A percentile compares a stretch with the other conserved stretches of the same genome.
These are phyloP conservation scores for Calycopis cecrops DNA, from an alignment of 1,140 invertebrate genomes.

Conservation along the genomic window DNA sequence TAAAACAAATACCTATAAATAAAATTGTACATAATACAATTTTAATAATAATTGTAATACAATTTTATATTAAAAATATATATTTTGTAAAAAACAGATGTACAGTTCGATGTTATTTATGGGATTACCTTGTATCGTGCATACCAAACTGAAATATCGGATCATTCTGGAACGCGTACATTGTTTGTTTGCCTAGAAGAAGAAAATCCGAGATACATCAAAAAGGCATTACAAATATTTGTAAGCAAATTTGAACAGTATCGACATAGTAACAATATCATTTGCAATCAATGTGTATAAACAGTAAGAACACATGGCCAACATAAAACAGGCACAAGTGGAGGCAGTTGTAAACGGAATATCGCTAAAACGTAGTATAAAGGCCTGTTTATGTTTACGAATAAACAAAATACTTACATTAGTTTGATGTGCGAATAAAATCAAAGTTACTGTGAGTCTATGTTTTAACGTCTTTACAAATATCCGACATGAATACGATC, in stretches of 20 bases:
- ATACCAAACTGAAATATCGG: too few species aligned
- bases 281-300: constrained; percentile 10
- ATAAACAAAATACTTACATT: constrained; percentile 10
- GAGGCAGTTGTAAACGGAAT: constrained; percentile 12
- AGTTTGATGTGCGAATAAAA: constrained; percentile 10
- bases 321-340: constrained; percentile 15
- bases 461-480: too few species aligned
- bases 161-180: too few species aligned
- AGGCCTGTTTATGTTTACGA: constrained; percentile 6
- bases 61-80: too few species aligned
- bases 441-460: background rate
- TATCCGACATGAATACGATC: too few species aligned
- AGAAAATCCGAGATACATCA: background rate
- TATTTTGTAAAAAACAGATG: too few species aligned
- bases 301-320: constrained; percentile 16
- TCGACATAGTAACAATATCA: constrained; percentile 11
- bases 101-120: too few species aligned
- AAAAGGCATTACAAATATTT: constrained; percentile 8
- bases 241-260: constrained; percentile 5
- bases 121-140: too few species aligned
- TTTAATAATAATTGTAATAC: too few species aligned
- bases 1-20: too few species aligned
- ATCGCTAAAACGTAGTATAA: constrained; percentile 8
- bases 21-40: too few species aligned
- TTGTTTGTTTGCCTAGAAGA: background rate